Evolutionary conservation across 2,113 vertebrate species (phyloP).

Genomic region (Castor canadensis): DNA sequence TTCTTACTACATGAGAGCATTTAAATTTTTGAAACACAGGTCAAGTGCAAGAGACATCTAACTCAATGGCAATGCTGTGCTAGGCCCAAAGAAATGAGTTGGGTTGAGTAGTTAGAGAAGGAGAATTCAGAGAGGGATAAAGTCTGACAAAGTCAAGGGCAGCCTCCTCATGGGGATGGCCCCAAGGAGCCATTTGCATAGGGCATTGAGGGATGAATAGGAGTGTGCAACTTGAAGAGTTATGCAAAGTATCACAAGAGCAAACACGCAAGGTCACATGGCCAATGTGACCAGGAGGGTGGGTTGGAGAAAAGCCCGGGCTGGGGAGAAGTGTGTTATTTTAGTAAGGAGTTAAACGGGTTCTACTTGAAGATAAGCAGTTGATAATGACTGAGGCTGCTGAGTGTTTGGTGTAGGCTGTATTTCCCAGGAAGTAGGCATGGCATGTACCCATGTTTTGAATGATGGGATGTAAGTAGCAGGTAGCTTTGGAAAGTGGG

Average conservation of each 20-base stretch:
- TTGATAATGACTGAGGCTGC: background rate
- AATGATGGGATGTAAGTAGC: background rate
- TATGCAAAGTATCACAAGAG: background rate
- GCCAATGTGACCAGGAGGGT: background rate
- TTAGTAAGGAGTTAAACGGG: background rate
- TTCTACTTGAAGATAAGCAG: background rate
- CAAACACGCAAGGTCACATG: rapidly evolving
- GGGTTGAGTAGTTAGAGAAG: background rate
- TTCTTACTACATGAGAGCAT: background rate
- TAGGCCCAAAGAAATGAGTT: background rate
- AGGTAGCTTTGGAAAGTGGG: background rate
- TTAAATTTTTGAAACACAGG: constrained; percentile 6
- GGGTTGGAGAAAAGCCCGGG: background rate
- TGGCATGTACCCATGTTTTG: background rate
- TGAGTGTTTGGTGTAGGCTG: no score
- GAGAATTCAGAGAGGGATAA: background rate
- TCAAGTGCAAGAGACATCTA: background rate
- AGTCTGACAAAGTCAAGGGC: background rate
- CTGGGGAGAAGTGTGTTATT: no score
- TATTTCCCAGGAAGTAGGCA: background rate
- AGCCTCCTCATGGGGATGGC: background rate
- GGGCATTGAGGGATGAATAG: background rate
- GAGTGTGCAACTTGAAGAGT: background rate
- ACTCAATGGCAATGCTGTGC: background rate
- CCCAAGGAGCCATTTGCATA: background rate